Conservation (phyloP, 2,797 vertebrate species). For the Lateolabrax maculatus region DNA sequence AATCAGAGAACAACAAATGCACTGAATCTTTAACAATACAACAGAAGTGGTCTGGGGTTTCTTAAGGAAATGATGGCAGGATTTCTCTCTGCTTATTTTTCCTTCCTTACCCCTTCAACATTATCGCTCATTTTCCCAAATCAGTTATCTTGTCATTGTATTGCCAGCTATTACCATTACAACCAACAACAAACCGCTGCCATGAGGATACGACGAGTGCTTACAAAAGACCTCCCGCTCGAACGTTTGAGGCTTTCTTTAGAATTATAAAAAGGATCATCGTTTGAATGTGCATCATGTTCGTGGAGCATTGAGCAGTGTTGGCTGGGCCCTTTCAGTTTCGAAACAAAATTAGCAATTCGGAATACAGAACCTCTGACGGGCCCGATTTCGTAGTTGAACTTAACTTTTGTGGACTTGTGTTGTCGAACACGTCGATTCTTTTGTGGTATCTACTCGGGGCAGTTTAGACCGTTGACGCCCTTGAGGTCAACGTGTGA, state of each 20-base stretch:
- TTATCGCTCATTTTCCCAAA: constrained; percentile 27
- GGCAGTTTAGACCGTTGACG: constrained; percentile 66
- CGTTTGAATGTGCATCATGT: constrained; percentile 21
- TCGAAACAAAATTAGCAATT: constrained; percentile 34
- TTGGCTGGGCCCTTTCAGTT: not conserved
- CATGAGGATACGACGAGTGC: constrained; percentile 24
- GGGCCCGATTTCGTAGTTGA: constrained; percentile 6
- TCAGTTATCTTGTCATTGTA: constrained; percentile 43
- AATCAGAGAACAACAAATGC: not conserved
- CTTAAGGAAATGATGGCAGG: not conserved
- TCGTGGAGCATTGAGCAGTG: not conserved
- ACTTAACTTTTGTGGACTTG: constrained; percentile 33
- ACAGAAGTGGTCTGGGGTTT: not conserved
- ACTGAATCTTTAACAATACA: not conserved
- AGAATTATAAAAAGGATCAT: constrained; percentile 21
- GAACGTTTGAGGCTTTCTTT: constrained; percentile 16
- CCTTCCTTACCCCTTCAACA: not conserved
- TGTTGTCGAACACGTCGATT: not conserved
- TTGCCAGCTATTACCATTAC: constrained; percentile 44
- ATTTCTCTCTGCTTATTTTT: not conserved
- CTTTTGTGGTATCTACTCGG: constrained; percentile 32
- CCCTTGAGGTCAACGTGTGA: constrained; percentile 78
- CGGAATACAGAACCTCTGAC: not conserved
- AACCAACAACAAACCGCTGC: constrained; percentile 37
- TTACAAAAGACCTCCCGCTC: constrained; percentile 41